Evolutionary conservation across 2,797 vertebrate species (phyloP), one percentile per base, ranked within the genome.

Genomic region (Choloepus didactylus): DNA sequence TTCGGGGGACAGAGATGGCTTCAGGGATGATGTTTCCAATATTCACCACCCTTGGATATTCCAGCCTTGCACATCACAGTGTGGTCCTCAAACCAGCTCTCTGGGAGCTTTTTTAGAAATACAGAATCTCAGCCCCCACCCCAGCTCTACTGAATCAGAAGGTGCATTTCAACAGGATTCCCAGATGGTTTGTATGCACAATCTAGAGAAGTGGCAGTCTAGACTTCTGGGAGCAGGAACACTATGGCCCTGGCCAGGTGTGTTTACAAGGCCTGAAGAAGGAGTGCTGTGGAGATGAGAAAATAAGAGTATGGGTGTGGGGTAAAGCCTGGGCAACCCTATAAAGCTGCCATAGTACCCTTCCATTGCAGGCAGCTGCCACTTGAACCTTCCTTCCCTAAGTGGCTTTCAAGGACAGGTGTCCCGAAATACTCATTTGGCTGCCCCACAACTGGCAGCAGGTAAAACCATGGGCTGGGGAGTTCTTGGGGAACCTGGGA

Each of bases 291-390:
- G 2, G 11, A 0, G 15, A 54, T 31, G n/a, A 60, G 38, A 16
- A 25, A 35, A 27, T 16, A 5, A 85, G 23, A 10, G 64, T n/a
- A 0, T 1, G 4, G 4, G 41, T 1, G 1, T 18, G 8, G n/a
- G 18, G 76, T 11, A 18, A 1, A 49, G 89, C 46, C 89, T 21
- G 49, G 88, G 64, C 27, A 18, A 19, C 21, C 35, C 56, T 3
- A 6, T 6, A 4, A 29, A 25, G 35, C 75, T 21, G 41, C 62
- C 46, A 51, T 38, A 60, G 92, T 27, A 31, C 70, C 41, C 67
- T 54, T 4, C 54, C 35, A 16, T 11, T 2, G 0, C 19, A 5
- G 1, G 10, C 44, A 54, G 35, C 62, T 44, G 21, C 41, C 62
- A 27, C 49, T 9, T 59, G 35, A 27, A 15, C 67, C 49, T 0